Evolutionary conservation across 2,113 vertebrate species (phyloP).

Genomic region (Mormyrus iriodes): DNA sequence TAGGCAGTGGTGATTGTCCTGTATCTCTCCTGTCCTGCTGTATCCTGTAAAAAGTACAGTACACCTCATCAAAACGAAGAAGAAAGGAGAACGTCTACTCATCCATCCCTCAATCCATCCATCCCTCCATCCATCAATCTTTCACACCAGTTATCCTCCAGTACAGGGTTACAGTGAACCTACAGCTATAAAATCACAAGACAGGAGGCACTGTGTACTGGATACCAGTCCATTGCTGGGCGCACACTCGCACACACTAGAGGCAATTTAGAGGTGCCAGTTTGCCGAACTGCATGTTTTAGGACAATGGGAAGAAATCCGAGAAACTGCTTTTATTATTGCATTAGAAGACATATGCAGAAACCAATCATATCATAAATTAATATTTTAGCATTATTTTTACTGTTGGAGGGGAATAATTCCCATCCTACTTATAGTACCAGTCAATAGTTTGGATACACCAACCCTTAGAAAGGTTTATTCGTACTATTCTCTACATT

Average conservation of each 20-base stretch:
- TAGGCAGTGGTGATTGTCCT: slow-evolving; percentile 97
- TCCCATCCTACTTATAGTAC: background rate
- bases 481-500: background rate
- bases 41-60: slow-evolving; percentile 66
- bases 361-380: background rate
- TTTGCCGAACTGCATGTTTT: background rate
- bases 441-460: background rate
- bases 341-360: background rate
- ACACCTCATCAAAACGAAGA: background rate
- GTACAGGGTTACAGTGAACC: background rate
- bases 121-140: background rate
- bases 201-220: background rate
- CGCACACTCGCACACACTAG: background rate
- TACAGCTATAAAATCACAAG: background rate
- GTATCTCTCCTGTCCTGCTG: slow-evolving; percentile 94
- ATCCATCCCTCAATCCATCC: background rate
- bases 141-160: background rate
- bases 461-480: background rate
- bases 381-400: background rate
- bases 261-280: background rate
- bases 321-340: background rate
- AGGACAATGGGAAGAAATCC: background rate
- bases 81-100: background rate
- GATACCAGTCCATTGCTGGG: background rate
- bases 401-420: background rate